phyloP scores from a whole-genome alignment of 2,888 invertebrate genomes.

The Arrhopalites spinosus region DNA sequence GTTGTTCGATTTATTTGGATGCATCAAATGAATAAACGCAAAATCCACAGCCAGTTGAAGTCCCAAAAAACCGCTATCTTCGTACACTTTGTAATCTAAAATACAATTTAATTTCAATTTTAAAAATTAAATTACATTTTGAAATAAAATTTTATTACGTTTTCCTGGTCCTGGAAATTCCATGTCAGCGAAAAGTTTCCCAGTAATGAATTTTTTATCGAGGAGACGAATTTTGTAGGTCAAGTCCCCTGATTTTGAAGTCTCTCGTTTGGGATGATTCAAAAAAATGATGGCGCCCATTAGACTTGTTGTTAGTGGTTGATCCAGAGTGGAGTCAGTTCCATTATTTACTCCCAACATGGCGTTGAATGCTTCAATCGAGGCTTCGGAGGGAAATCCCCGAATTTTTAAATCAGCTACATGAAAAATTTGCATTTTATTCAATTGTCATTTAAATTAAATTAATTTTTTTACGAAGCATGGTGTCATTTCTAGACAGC shows the following conservation, averaged over 20 bases:
- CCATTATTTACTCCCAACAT: constrained; percentile 15
- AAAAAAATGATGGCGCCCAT: constrained; percentile 30
- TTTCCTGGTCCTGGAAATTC: constrained; percentile 39
- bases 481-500: neutral
- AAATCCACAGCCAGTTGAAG: constrained; percentile 38
- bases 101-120: neutral
- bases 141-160: constrained; percentile 20
- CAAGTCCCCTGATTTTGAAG: constrained; percentile 12
- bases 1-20: neutral
- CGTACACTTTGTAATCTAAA: constrained; percentile 34
- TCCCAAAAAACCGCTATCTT: constrained; percentile 40
- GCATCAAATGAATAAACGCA: constrained; percentile 20
- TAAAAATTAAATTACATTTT: too few species aligned
- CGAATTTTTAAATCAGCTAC: neutral
- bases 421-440: neutral
- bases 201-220: constrained; percentile 37
- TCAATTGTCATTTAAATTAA: neutral
- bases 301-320: constrained; percentile 2
- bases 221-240: constrained; percentile 33
- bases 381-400: constrained; percentile 32
- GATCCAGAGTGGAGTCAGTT: neutral
- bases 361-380: constrained; percentile 32
- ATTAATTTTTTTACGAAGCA: neutral
- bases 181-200: constrained; percentile 37
- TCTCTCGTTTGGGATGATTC: neutral